Evolutionary conservation across 2,888 invertebrate species (phyloP).

Genomic region (Megamerina dolium): DNA sequence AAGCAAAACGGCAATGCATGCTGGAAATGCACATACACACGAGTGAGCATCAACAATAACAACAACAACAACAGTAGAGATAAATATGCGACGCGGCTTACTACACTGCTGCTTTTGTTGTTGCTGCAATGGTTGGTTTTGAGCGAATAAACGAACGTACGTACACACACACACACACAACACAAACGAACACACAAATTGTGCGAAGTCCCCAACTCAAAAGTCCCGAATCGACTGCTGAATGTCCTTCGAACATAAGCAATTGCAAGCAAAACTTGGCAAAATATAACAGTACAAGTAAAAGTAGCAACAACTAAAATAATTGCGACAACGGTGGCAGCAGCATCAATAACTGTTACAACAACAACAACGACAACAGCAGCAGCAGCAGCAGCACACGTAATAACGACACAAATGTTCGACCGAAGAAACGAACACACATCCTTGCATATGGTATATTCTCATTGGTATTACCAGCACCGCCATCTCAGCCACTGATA

Average conservation of each 20-base stretch:
- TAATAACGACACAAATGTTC: slow-evolving; percentile 1
- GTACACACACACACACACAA: slow-evolving; percentile 3
- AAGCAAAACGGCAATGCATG: no score
- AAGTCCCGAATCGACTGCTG: slow-evolving; percentile 37
- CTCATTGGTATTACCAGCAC: no score
- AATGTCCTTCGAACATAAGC: slow-evolving; percentile 13
- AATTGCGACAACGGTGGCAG: slow-evolving; percentile 1
- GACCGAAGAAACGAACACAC: slow-evolving; percentile 2
- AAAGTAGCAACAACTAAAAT: neutral
- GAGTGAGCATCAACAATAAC: neutral
- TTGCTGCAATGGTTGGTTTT: no score
- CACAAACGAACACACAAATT: slow-evolving; percentile 1
- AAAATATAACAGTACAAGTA: neutral
- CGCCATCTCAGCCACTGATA: no score
- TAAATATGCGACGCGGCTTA: neutral
- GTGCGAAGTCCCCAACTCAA: slow-evolving; percentile 36
- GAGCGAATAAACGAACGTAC: slow-evolving; percentile 1
- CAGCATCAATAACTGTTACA: slow-evolving; percentile 3
- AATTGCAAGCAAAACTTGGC: neutral
- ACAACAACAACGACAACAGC: neutral
- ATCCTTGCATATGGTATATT: neutral
- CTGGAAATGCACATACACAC: neutral
- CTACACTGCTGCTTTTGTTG: no score
- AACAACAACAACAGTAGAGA: neutral
- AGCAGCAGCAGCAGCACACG: neutral